These are phyloP conservation scores for Asteroscopus sphinx DNA, from an alignment of 2,888 invertebrate species.

Conservation along the genomic window DNA sequence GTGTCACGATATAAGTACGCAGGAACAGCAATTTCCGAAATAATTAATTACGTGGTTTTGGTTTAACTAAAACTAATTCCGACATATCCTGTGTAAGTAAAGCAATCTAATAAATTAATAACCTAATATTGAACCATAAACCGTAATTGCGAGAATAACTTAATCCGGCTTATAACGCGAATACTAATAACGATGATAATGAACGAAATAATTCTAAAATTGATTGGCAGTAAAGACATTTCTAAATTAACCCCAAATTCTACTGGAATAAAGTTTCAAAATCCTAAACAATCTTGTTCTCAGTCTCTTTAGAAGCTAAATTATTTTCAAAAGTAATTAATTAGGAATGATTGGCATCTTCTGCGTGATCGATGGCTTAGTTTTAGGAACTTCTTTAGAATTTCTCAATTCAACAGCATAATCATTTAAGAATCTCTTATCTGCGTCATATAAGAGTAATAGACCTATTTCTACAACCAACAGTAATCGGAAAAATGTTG, in stretches of 20 bases:
- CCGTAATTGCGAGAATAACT: constrained; percentile 15
- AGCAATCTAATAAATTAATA: constrained; percentile 24
- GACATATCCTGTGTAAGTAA: constrained; percentile 28
- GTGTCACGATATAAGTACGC: constrained; percentile 24
- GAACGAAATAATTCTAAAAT: constrained; percentile 19
- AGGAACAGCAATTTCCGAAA: constrained; percentile 14
- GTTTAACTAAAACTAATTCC: constrained; percentile 27
- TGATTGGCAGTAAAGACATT: constrained; percentile 29
- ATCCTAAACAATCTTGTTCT: constrained; percentile 37
- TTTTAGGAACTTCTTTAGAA: constrained; percentile 14
- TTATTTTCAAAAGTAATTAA: constrained; percentile 36
- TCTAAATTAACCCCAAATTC: constrained; percentile 33
- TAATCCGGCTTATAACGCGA: constrained; percentile 25
- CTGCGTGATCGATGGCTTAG: constrained; percentile 23
- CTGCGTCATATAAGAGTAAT: neutral
- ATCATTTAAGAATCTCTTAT: constrained; percentile 6
- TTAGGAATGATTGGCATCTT: constrained; percentile 44
- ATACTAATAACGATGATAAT: constrained; percentile 20
- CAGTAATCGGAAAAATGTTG: neutral
- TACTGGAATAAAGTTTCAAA: constrained; percentile 24
- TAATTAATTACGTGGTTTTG: constrained; percentile 16
- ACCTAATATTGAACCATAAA: constrained; percentile 13
- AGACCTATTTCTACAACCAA: neutral
- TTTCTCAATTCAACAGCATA: constrained; percentile 10
- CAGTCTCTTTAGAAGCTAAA: constrained; percentile 31